Percentiles rank a stretch among this genome's conserved stretches.
Conservation (phyloP, 2,888 invertebrate genomes). For the Eurytoma californica region DNA sequence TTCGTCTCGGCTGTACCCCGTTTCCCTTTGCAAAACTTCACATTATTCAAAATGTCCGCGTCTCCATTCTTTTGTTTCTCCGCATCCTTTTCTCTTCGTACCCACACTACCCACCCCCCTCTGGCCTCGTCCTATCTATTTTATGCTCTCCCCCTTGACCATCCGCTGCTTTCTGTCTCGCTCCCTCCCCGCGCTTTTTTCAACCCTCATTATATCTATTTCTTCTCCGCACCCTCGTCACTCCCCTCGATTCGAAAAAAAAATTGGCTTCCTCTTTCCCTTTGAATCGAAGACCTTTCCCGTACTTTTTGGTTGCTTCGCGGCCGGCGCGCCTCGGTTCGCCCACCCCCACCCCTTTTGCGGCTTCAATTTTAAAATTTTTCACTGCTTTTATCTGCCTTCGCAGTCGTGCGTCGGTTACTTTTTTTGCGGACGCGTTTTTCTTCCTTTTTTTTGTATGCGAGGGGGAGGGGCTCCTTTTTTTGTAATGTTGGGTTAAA, state of each 20-base stretch:
- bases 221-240: conserved; percentile 47
- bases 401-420: neutral
- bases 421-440: neutral
- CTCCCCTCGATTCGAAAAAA: conserved; percentile 49
- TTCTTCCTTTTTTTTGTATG: neutral
- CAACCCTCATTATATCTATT: conserved; percentile 35
- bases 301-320: conserved; percentile 40
- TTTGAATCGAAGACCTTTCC: conserved; percentile 44
- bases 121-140: conserved; percentile 17
- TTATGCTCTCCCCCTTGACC: conserved; percentile 18
- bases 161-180: conserved; percentile 12
- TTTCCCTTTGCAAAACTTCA: conserved; percentile 27
- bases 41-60: conserved; percentile 50
- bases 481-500: neutral
- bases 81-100: conserved; percentile 41
- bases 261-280: conserved; percentile 49
- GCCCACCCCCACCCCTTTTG: neutral
- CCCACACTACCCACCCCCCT: conserved; percentile 34
- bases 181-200: conserved; percentile 3
- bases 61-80: conserved; percentile 38
- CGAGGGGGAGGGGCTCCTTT: too few species aligned
- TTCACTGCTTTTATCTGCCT: neutral
- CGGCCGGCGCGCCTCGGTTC: conserved; percentile 13
- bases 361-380: conserved; percentile 35
- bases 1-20: conserved; percentile 32